Base-by-base conservation (phyloP, 2,797 vertebrate genomes). In the Phataginus tricuspis region DNA sequence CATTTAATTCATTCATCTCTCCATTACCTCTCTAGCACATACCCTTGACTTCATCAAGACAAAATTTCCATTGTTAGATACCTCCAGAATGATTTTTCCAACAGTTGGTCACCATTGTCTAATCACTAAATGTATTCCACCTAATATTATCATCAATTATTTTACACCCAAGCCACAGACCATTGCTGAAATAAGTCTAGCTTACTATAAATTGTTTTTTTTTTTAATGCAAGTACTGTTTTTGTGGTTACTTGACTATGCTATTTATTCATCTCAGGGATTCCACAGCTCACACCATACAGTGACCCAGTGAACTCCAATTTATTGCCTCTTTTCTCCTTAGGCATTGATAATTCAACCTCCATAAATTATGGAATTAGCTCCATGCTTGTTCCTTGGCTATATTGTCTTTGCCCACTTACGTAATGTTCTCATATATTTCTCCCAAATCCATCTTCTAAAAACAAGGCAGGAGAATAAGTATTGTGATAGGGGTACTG, bases 1-100 rank as follows among this genome's bases (percentile, higher is more conserved):
- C 16, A 89, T 71, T 95, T 85, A 87, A 29, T 83, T 93, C 92
- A 96, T 91, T 82, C 85, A 79, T 53, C 2, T 10, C 9, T 51
- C 31, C 31, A 61, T 71, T 86, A 74, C 25, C 13, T 86, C 39
- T 92, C 64, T 61, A 86, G 63, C 5, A 74, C 69, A 94, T 63
- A 92, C 0, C 10, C 13, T 92, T 27, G 79, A 79, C 25, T 93
- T 91, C 2, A 69, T 45, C 34, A 85, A 55, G 34, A 68, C 42
- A 82, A 94, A 89, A 83, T 95, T 71, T 77, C 31, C 14, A 71
- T 25, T 64, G 21, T 34, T 55, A 90, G 4, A 11, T 11, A 61
- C 25, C 29, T 83, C 15, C 83, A 55, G 61, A 86, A 83, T 69
- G 45, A n/a, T 51, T 71, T 88, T 86, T 91, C 61, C 29, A 63